Evolutionary conservation across 2,888 invertebrate genomes (phyloP), one percentile per base, ranked within the genome.

Genomic region (Sisyra nigra): DNA sequence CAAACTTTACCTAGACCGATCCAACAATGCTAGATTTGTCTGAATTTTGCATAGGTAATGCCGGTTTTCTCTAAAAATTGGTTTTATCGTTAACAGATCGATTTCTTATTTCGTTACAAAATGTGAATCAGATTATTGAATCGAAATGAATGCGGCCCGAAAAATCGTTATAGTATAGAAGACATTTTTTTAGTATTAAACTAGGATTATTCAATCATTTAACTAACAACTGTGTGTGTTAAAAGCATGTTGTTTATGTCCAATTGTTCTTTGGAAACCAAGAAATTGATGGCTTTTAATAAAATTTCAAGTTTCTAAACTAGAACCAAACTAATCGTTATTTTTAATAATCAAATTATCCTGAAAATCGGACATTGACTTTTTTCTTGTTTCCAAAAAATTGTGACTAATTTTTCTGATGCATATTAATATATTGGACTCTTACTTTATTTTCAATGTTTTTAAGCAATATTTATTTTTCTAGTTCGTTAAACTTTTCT

Each of bases 401-500:
- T 44, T 35, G 40, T 44, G 33, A 19, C 29, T 40, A 40, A 40
- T 13, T 24, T 24, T 24, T 24, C 24, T 24, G 24, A 7, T 7
- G 24, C 24, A 24, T 24, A 19, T n/a, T n/a, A 19, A 24, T 17
- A 17, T 19, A 29, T 11, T 19, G 9, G 31, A 11, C 15, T 40
- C 29, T 19, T 24, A n/a, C 8, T 40, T 24, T 29, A 19, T 40
- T 19, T 57, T 61, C 9, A 19, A 60, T 60, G 58, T 62, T 62
- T 63, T 60, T 54, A 57, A 61, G 3, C 24, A 7, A 24, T 24
- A 24, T 58, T 41, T 32, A 9, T 29, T 39, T 39, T 44, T 63
- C 59, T 56, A 59, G 60, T 63, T 62, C 51, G 55, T 61, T 61
- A 57, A 49, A 53, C 63, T 63, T 63, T 53, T 51, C 63, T 63